Evolutionary conservation across 1,140 invertebrate species (phyloP).

Genomic region (Centruroides vittatus): DNA sequence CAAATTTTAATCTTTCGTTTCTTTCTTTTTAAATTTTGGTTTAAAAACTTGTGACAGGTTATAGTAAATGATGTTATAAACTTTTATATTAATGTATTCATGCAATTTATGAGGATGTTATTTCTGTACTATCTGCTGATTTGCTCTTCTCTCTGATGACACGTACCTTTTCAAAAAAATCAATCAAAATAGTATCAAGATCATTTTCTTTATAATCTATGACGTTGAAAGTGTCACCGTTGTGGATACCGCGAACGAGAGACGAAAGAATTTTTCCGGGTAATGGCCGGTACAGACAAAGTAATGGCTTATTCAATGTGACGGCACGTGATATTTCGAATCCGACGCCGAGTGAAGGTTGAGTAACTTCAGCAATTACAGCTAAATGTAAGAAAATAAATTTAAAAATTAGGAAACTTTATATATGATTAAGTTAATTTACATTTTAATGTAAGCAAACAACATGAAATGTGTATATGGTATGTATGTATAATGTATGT

Average conservation of each 20-base stretch:
- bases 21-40: too few species aligned
- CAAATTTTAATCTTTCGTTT: too few species aligned
- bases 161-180: constrained; percentile 15
- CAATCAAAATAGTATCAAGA: constrained; percentile 18
- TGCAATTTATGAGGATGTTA: too few species aligned
- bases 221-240: constrained; percentile 15
- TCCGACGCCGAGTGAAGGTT: constrained; percentile 29
- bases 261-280: constrained; percentile 25
- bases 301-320: constrained; percentile 24
- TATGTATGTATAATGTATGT: too few species aligned
- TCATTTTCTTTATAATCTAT: constrained; percentile 18
- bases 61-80: too few species aligned
- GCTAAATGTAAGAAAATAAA: constrained; percentile 16
- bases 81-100: too few species aligned
- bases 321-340: constrained; percentile 30
- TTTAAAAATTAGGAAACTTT: background rate
- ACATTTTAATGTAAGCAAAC: too few species aligned
- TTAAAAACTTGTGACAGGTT: too few species aligned
- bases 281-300: constrained; percentile 27
- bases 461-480: too few species aligned
- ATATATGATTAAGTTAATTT: too few species aligned
- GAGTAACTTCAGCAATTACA: constrained; percentile 29
- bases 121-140: too few species aligned
- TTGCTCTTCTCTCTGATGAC: background rate
- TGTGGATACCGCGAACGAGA: constrained; percentile 22